A percentile compares a stretch with the other conserved stretches of the same genome.
These are phyloP conservation scores for Parotocinclus haroldoi DNA, from an alignment of 2,797 vertebrate genomes.

Conservation along the genomic window DNA sequence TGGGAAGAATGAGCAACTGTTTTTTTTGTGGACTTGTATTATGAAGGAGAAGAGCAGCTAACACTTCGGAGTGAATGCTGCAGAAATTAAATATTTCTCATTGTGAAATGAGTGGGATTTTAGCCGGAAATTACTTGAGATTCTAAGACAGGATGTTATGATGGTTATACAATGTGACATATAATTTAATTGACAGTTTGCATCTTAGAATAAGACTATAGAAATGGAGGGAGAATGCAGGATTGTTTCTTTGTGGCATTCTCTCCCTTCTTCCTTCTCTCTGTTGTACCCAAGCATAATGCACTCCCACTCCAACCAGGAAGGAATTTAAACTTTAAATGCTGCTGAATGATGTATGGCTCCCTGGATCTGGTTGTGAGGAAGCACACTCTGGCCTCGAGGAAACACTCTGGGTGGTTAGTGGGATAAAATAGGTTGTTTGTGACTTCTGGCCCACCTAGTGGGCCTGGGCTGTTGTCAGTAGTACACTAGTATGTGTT, in stretches of 20 bases:
- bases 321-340: slow-evolving; percentile 31
- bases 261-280: slow-evolving; percentile 1
- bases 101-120: slow-evolving; percentile 31
- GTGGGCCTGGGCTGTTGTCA: neutral
- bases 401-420: slow-evolving; percentile 23
- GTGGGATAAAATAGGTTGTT: slow-evolving; percentile 5
- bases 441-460: slow-evolving; percentile 12
- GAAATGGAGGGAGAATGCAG: slow-evolving; percentile 13
- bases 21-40: neutral
- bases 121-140: slow-evolving; percentile 27
- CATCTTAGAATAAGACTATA: slow-evolving; percentile 11
- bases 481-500: too few species aligned
- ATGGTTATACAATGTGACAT: slow-evolving; percentile 25
- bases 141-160: slow-evolving; percentile 8
- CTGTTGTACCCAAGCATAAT: slow-evolving; percentile 1
- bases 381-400: slow-evolving; percentile 22
- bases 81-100: slow-evolving; percentile 6
- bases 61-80: slow-evolving; percentile 2
- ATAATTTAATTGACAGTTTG: slow-evolving; percentile 24
- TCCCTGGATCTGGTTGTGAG: slow-evolving; percentile 25
- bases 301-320: slow-evolving; percentile 14
- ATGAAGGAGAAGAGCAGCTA: slow-evolving; percentile 23
- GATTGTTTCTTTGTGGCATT: neutral
- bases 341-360: slow-evolving; percentile 34
- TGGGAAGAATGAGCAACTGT: neutral